These are phyloP conservation scores for Tribolium madens DNA, from an alignment of 1,140 invertebrate genomes.

Conservation along the genomic window DNA sequence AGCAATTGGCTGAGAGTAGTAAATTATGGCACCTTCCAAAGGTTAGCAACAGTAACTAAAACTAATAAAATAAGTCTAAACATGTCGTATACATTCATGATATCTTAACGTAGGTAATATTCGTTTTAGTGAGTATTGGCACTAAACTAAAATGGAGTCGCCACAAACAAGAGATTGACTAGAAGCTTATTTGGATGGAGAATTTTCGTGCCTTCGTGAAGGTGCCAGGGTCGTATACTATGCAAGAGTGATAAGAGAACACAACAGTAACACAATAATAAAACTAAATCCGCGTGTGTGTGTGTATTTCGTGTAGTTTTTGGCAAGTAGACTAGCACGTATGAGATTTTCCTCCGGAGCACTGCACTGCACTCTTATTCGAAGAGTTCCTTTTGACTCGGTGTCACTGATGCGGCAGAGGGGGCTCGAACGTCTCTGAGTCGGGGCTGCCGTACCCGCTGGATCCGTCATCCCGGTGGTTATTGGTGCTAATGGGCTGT, in stretches of 20 bases:
- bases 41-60: background rate
- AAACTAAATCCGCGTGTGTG: background rate
- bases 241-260: conserved; percentile 21
- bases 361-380: conserved; percentile 48
- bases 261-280: conserved; percentile 8
- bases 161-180: background rate
- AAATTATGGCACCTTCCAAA: conserved; percentile 28
- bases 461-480: conserved; percentile 70
- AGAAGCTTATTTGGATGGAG: background rate
- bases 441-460: conserved; percentile 75
- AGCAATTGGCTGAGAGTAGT: background rate
- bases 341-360: conserved; percentile 51
- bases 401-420: conserved; percentile 52
- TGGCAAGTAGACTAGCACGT: conserved; percentile 56
- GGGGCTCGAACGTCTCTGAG: conserved; percentile 72
- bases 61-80: background rate
- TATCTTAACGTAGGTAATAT: too few species aligned
- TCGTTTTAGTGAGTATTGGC: background rate
- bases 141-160: background rate
- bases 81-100: conserved; percentile 1
- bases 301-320: conserved; percentile 39
- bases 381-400: conserved; percentile 35
- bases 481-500: conserved; percentile 66
- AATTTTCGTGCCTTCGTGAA: conserved; percentile 1
- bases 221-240: conserved; percentile 35